Base-by-base conservation (phyloP, 2,888 invertebrate species). In the Synanthedon vespiformis region DNA sequence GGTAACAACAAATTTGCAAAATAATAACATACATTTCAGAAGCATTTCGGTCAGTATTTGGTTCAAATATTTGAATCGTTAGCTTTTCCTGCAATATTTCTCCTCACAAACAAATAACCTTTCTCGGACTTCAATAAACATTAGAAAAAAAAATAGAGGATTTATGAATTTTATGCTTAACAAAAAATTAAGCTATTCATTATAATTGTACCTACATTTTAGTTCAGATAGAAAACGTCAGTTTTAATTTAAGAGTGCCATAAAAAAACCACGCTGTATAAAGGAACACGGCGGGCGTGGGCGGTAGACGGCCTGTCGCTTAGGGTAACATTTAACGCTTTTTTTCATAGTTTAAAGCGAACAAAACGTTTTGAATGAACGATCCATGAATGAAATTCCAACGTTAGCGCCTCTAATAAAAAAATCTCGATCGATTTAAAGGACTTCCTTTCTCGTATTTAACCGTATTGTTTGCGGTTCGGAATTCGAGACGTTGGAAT, bases 361-460 rank as follows among this genome's bases (percentile, higher is more conserved):
- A 79, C 75, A 78, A 80, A 80, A 75, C 74, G 54, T 56, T 34
- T 57, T 80, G 74, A 80, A 77, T 81, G 80, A 74, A 71, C 64
- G 64, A 62, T 55, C 59, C 58, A 63, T 80, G 77, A 86, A 86
- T 86, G 85, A 81, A 84, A 85, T 85, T 83, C 84, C 78, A 64
- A 58, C 64, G 66, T 77, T 79, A 84, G 83, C 84, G 82, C 82
- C 82, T 67, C 68, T 58, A 62, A 22, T 47, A 77, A 72, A 79
- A 68, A 67, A 65, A 65, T 50, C n/a, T 11, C 54, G 56, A 59
- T 58, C 58, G 55, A 63, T 70, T 68, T 71, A 63, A 71, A 73
- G 65, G 64, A 78, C 79, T 77, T 79, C 80, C 80, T 77, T 63
- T 68, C 49, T 52, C 58, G 57, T 55, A 49, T 56, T 59, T 48